Evolutionary conservation across 2,888 invertebrate genomes (phyloP).

Genomic region (Chloroclysta siterata): DNA sequence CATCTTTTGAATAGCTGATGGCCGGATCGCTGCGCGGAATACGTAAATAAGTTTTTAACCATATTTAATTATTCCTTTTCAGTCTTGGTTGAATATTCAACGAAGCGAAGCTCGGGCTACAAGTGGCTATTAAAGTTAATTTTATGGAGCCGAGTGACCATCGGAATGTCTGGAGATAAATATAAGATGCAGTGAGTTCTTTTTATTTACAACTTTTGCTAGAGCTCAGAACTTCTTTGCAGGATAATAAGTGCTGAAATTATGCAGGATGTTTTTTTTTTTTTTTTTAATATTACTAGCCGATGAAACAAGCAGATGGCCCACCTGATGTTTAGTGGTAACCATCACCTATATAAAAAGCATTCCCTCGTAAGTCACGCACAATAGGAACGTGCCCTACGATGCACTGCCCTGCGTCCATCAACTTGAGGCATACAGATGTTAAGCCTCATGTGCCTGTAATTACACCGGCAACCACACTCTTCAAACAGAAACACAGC

Average conservation of each 20-base stretch:
- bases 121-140: slow-evolving; percentile 47
- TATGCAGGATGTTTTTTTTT: too few species aligned
- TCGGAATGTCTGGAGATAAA: slow-evolving; percentile 33
- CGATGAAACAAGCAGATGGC: too few species aligned
- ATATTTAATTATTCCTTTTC: slow-evolving; percentile 77
- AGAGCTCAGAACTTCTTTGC: neutral
- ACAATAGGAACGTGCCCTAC: too few species aligned
- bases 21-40: slow-evolving; percentile 63
- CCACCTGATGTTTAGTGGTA: too few species aligned
- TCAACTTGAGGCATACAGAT: too few species aligned
- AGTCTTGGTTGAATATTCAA: slow-evolving; percentile 75
- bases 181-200: slow-evolving; percentile 6
- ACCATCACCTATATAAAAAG: too few species aligned
- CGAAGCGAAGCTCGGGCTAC: slow-evolving; percentile 51
- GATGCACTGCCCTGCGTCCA: too few species aligned
- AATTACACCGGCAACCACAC: too few species aligned
- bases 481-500: too few species aligned
- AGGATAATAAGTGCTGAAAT: neutral
- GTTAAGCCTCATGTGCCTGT: too few species aligned
- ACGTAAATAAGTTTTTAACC: slow-evolving; percentile 77
- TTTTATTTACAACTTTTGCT: slow-evolving; percentile 1
- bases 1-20: slow-evolving; percentile 76
- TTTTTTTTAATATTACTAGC: too few species aligned
- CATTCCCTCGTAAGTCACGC: too few species aligned
- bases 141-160: slow-evolving; percentile 43